phyloP scores from a whole-genome alignment of 2,797 vertebrate genomes.

The Rhodeus uyekii region DNA sequence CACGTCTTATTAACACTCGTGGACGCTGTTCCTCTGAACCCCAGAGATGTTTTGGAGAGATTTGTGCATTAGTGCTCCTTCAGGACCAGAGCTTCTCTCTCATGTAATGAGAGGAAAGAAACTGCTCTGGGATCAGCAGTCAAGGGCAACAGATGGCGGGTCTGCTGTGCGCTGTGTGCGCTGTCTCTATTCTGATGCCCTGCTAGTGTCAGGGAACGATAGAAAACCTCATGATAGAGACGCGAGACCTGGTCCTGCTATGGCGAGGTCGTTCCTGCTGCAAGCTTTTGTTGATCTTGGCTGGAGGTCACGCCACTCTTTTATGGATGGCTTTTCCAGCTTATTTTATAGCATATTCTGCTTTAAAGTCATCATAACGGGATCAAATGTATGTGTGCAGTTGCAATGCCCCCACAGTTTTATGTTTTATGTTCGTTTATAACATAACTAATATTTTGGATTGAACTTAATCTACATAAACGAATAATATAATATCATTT shows the following conservation, averaged over 20 bases:
- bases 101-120: slow-evolving; percentile 12
- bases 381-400: neutral
- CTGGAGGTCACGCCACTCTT: slow-evolving; percentile 4
- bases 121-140: slow-evolving; percentile 17
- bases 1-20: neutral
- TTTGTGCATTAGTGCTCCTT: slow-evolving; percentile 2
- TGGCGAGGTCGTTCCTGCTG: slow-evolving; percentile 14
- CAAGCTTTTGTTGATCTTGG: slow-evolving; percentile 10
- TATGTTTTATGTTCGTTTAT: neutral
- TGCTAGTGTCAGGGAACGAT: neutral
- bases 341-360: neutral
- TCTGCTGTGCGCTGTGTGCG: slow-evolving; percentile 4
- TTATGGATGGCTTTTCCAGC: neutral
- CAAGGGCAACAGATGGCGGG: slow-evolving; percentile 29
- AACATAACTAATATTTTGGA: neutral
- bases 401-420: neutral
- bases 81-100: neutral
- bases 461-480: neutral
- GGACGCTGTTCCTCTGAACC: neutral
- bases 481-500: neutral
- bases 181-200: neutral
- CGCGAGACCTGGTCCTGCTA: slow-evolving; percentile 3
- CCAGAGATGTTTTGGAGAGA: slow-evolving; percentile 11
- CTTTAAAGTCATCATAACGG: neutral
- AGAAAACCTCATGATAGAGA: neutral